Evolutionary conservation across 2,113 vertebrate genomes (phyloP).

Genomic region (Ornithorhynchus anatinus): DNA sequence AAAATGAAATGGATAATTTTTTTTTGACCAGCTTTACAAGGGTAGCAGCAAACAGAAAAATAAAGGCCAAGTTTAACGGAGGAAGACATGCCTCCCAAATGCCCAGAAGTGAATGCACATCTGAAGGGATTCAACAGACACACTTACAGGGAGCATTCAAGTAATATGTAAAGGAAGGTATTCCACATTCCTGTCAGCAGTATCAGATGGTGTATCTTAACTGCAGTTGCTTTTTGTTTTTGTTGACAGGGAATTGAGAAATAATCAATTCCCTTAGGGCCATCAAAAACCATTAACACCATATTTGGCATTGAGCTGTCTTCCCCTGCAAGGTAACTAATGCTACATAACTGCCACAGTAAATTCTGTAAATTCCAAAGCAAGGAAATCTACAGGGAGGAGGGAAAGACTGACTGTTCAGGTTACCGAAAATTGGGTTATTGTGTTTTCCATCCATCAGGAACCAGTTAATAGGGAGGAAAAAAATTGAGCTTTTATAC

Average conservation of each 20-base stretch:
- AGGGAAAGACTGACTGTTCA: background rate
- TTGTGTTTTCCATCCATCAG: too few relatives aligned
- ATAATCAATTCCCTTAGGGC: constrained; percentile 51
- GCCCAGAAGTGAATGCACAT: too few relatives aligned
- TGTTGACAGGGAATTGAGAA: constrained; percentile 23
- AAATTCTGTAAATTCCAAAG: background rate
- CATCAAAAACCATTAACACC: constrained; percentile 22
- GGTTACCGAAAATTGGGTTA: background rate
- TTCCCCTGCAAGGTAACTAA: constrained; percentile 37
- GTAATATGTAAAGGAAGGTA: background rate
- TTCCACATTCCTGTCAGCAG: background rate
- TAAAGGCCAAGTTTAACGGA: too few relatives aligned
- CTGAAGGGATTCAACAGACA: too few relatives aligned
- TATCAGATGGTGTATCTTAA: background rate
- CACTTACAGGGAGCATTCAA: background rate
- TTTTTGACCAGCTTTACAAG: too few relatives aligned
- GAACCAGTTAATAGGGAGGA: too few relatives aligned
- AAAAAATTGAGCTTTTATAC: too few relatives aligned
- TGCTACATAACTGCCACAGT: background rate
- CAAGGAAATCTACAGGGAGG: constrained; percentile 19
- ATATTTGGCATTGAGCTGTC: constrained; percentile 34
- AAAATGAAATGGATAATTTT: too few relatives aligned
- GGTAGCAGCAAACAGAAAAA: too few relatives aligned
- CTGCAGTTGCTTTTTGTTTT: constrained; percentile 41
- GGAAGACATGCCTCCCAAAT: too few relatives aligned